Base-by-base conservation (phyloP, 2,113 vertebrate genomes). In the Chitala chitala region DNA sequence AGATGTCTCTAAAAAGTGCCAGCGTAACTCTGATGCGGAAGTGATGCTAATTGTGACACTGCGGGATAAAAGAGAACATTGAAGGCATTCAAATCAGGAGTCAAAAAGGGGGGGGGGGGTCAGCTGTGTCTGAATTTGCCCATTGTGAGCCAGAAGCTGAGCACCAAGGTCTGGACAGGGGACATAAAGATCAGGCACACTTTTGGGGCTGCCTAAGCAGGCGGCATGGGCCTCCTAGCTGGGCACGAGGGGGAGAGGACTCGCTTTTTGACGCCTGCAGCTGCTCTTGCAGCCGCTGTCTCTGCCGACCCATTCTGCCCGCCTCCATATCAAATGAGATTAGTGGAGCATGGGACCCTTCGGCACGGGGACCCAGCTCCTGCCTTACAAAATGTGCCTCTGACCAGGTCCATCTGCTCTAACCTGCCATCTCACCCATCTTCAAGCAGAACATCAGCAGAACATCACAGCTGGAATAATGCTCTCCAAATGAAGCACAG, bases 251-350 rank as follows among this genome's bases (percentile, higher is more conserved):
- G 38, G 48, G 26, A 59, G 74, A 46, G n/a, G 48, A 1, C 31
- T 20, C 46, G 71, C 22, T 73, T n/a, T 59, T 42, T 66, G 1
- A 38, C 17, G 44, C 17, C 59, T 76, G 76, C 73, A 77, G 77
- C 78, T 81, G 73, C 58, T 38, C 17, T 55, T 46, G 26, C 38
- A 66, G 42, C 75, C n/a, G 6, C 33, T 26, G 24, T 29, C 13
- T 58, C 26, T 40, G 64, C 56, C 46, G 54, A 51, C 66, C 71
- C 56, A n/a, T n/a, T n/a, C n/a, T n/a, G n/a, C n/a, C n/a, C n/a
- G n/a, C n/a, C n/a, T n/a, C n/a, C n/a, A n/a, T n/a, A n/a, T n/a
- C n/a, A n/a, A n/a, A n/a, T n/a, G n/a, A n/a, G n/a, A n/a, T n/a
- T n/a, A n/a, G n/a, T n/a, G 31, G 40, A 71, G 73, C 76, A 68